phyloP scores from a whole-genome alignment of 1,140 invertebrate species.

The Drosophila suzukii region DNA sequence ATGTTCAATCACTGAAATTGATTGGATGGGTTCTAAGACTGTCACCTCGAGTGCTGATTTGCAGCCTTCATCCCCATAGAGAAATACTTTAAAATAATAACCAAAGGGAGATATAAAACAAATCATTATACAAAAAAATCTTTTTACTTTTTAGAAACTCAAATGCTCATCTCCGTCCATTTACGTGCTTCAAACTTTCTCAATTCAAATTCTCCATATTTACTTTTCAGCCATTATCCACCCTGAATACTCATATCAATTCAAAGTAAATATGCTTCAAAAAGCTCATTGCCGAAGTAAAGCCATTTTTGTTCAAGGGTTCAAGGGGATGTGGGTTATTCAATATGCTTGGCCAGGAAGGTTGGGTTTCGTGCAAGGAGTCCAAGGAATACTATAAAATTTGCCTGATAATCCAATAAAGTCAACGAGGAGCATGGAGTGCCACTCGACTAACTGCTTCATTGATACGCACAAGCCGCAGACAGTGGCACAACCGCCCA shows the following conservation, averaged over 20 bases:
- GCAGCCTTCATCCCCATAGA: not conserved
- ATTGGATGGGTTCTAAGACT: not conserved
- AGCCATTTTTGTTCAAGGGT: constrained; percentile 55
- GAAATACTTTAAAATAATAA: not conserved
- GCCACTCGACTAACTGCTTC: constrained; percentile 72
- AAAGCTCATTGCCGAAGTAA: constrained; percentile 34
- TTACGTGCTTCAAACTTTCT: constrained; percentile 25
- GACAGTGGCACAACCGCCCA: constrained; percentile 9
- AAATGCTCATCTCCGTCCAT: not conserved
- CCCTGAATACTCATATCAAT: constrained; percentile 10
- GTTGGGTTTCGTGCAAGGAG: not conserved
- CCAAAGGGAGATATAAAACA: too few species aligned
- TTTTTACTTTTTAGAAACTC: constrained; percentile 2
- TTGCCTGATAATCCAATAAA: constrained; percentile 78
- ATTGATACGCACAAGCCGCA: constrained; percentile 63
- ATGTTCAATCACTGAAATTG: constrained; percentile 8
- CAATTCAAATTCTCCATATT: constrained; percentile 22
- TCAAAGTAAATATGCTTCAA: constrained; percentile 44
- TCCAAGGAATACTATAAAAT: constrained; percentile 64
- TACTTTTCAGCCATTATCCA: constrained; percentile 24
- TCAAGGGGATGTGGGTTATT: constrained; percentile 26
- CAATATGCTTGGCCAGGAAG: constrained; percentile 46
- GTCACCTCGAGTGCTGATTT: constrained; percentile 3
- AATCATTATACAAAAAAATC: not conserved
- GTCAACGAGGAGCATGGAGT: constrained; percentile 57